Percentiles rank a stretch among this genome's conserved stretches.
Evolutionary conservation across 2,888 invertebrate genomes (phyloP).

Genomic region (Drosophila mimica): DNA sequence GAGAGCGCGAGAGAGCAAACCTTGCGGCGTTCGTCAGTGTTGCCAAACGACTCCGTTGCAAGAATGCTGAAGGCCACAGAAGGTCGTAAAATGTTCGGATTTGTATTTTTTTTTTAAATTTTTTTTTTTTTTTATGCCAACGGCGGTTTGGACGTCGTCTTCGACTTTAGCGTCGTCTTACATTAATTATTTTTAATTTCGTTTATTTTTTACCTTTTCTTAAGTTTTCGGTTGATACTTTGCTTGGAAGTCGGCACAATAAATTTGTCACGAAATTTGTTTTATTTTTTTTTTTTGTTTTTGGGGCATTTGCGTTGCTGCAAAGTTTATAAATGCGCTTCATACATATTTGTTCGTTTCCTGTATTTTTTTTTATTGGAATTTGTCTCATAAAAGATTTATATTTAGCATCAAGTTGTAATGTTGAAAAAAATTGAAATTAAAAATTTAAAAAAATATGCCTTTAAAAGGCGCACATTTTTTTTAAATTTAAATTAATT

Average conservation of each 20-base stretch:
- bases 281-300: neutral
- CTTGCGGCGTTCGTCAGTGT: constrained; percentile 39
- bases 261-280: constrained; percentile 28
- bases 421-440: neutral
- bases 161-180: constrained; percentile 47
- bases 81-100: constrained; percentile 62
- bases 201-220: constrained; percentile 10
- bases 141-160: constrained; percentile 24
- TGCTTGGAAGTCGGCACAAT: constrained; percentile 13
- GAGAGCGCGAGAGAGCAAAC: constrained; percentile 13
- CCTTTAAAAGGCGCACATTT: neutral
- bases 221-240: constrained; percentile 21
- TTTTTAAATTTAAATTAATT: neutral
- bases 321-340: neutral
- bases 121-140: constrained; percentile 13
- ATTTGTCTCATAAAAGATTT: neutral
- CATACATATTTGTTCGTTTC: neutral
- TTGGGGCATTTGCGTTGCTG: neutral
- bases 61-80: constrained; percentile 75
- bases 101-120: constrained; percentile 20
- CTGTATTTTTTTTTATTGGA: neutral
- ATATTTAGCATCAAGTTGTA: neutral
- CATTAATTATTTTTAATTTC: constrained; percentile 47
- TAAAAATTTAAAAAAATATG: neutral
- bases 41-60: constrained; percentile 44